Conservation (phyloP, 2,888 invertebrate species). For the Acrobasis consociella region DNA sequence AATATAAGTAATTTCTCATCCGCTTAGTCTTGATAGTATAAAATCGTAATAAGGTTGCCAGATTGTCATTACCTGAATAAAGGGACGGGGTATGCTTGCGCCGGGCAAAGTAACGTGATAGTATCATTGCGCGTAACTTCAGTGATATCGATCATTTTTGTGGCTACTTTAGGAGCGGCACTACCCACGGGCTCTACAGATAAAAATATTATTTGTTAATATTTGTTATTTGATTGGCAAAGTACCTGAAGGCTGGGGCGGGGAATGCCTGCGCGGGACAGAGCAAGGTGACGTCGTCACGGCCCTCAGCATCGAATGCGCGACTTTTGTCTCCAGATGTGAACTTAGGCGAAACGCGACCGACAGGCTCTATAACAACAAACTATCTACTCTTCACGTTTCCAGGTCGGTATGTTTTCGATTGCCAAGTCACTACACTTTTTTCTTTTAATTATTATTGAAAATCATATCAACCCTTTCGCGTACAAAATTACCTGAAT, state of each 20-base stretch:
- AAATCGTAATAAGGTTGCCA: background rate
- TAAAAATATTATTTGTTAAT: slow-evolving; percentile 40
- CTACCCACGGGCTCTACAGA: slow-evolving; percentile 87
- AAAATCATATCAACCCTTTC: background rate
- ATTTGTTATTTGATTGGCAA: slow-evolving; percentile 34
- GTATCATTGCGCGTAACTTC: slow-evolving; percentile 59
- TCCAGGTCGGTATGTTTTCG: slow-evolving; percentile 24
- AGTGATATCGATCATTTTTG: slow-evolving; percentile 76
- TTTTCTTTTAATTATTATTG: background rate
- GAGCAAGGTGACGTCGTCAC: slow-evolving; percentile 80
- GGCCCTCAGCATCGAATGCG: slow-evolving; percentile 82
- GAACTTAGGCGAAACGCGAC: slow-evolving; percentile 86
- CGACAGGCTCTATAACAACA: slow-evolving; percentile 83
- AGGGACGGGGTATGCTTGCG: slow-evolving; percentile 86
- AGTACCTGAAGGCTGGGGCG: slow-evolving; percentile 85
- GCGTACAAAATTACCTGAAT: slow-evolving; percentile 83
- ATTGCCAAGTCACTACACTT: slow-evolving; percentile 1
- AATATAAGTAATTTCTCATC: slow-evolving; percentile 27
- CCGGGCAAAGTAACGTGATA: slow-evolving; percentile 83
- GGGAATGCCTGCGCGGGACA: slow-evolving; percentile 91
- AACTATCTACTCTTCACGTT: slow-evolving; percentile 24
- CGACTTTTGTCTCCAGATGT: slow-evolving; percentile 85
- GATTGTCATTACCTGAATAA: slow-evolving; percentile 83
- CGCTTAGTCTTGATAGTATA: background rate
- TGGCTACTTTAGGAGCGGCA: slow-evolving; percentile 86